Evolutionary conservation across 2,113 vertebrate species (phyloP).

Genomic region (Plecturocebus donacophilus): DNA sequence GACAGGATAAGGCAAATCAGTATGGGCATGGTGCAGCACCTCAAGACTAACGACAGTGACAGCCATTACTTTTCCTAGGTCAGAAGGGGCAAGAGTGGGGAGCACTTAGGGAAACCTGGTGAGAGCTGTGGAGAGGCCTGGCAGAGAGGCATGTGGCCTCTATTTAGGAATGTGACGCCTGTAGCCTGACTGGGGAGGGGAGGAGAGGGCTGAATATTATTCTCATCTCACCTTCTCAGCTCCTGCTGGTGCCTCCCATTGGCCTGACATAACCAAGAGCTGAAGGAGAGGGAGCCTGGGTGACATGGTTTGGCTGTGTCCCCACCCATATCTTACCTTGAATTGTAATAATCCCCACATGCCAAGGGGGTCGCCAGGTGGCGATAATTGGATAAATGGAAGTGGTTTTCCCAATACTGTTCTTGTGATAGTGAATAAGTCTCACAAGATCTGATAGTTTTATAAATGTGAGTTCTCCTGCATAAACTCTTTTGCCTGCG

Average conservation of each 20-base stretch:
- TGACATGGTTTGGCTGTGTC: too few relatives aligned
- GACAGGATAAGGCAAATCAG: neutral
- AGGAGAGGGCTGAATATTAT: too few relatives aligned
- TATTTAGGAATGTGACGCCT: neutral
- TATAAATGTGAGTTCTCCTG: too few relatives aligned
- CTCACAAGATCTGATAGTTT: too few relatives aligned
- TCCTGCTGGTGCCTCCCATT: neutral
- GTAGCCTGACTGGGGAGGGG: neutral
- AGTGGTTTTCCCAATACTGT: too few relatives aligned
- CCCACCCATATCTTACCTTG: too few relatives aligned
- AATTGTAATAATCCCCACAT: too few relatives aligned
- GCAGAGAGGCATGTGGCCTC: neutral
- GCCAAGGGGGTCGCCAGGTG: too few relatives aligned
- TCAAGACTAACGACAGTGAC: neutral
- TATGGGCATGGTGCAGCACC: too few relatives aligned
- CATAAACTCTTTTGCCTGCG: too few relatives aligned
- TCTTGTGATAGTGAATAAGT: too few relatives aligned
- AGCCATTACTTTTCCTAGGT: neutral
- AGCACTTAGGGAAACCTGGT: neutral
- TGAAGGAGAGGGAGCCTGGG: neutral
- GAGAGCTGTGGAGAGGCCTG: fast-evolving
- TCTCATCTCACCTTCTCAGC: neutral
- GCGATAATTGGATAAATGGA: too few relatives aligned
- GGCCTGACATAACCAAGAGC: neutral
- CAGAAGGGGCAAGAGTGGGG: neutral